A percentile compares a stretch with the other conserved stretches of the same genome.
Conservation (phyloP, 2,113 vertebrate genomes). For the Ptyas mucosa region DNA sequence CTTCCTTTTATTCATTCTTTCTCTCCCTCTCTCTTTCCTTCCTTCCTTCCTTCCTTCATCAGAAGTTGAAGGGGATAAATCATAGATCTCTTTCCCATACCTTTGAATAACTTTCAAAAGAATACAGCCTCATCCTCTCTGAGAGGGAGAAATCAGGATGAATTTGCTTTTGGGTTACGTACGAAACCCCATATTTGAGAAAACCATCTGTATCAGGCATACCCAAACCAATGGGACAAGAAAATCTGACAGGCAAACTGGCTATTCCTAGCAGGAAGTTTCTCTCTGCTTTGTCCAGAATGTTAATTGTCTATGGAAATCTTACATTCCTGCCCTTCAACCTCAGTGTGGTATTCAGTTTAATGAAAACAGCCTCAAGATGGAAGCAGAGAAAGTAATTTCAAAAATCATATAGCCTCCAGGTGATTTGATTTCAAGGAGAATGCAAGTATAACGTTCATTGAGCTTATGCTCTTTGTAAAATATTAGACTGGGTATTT, state of each 20-base stretch:
- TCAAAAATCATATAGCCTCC: slow-evolving; percentile 40
- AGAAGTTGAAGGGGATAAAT: not conserved
- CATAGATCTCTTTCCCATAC: not conserved
- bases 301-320: slow-evolving; percentile 22
- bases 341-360: slow-evolving; percentile 10
- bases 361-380: slow-evolving; percentile 17
- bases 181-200: not conserved
- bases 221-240: not conserved
- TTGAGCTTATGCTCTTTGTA: slow-evolving; percentile 23
- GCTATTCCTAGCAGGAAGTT: not conserved
- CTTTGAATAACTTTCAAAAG: not conserved
- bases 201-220: not conserved
- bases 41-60: not conserved
- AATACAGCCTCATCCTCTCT: not conserved
- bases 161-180: not conserved
- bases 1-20: no score
- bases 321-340: slow-evolving; percentile 27
- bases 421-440: not conserved
- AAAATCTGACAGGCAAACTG: not conserved
- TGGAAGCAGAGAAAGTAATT: not conserved
- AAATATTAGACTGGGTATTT: slow-evolving; percentile 28
- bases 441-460: slow-evolving; percentile 23
- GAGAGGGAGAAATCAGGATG: not conserved
- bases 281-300: slow-evolving; percentile 4
- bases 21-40: not conserved